Percentiles rank a stretch among this genome's conserved stretches.
phyloP scores from a whole-genome alignment of 1,140 invertebrate species.

The Druon quercuslanigerum region DNA sequence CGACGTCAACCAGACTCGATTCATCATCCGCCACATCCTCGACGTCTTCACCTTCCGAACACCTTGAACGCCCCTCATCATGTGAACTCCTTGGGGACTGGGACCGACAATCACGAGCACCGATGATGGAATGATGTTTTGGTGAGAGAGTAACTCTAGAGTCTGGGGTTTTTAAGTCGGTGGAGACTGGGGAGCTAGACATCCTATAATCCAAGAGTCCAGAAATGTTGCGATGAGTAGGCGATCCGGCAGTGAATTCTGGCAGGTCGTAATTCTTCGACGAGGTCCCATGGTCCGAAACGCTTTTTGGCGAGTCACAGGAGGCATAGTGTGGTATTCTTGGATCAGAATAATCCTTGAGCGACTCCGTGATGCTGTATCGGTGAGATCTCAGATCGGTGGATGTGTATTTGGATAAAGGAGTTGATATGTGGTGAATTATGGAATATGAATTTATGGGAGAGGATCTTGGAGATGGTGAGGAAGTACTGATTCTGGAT shows the following conservation, averaged over 20 bases:
- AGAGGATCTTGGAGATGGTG: conserved; percentile 18
- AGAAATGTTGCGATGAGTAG: conserved; percentile 8
- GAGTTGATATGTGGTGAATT: conserved; percentile 1
- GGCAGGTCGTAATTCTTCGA: conserved; percentile 38
- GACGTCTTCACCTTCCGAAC: conserved; percentile 63
- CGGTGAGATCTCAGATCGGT: conserved; percentile 45
- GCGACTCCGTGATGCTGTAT: conserved; percentile 32
- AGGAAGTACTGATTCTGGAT: neutral
- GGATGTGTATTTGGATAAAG: conserved; percentile 42
- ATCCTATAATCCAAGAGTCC: conserved; percentile 37
- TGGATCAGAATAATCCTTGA: conserved; percentile 32
- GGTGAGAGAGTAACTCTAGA: conserved; percentile 37
- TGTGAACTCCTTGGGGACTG: conserved; percentile 63
- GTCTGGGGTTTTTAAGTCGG: conserved; percentile 16
- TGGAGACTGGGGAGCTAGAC: conserved; percentile 37
- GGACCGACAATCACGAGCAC: conserved; percentile 2
- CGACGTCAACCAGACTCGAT: conserved; percentile 68
- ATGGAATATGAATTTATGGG: conserved; percentile 4
- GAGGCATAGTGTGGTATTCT: conserved; percentile 3
- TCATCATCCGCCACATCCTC: conserved; percentile 64
- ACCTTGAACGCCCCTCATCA: conserved; percentile 60
- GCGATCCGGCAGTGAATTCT: conserved; percentile 36
- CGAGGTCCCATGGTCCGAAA: conserved; percentile 33
- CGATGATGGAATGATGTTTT: conserved; percentile 20
- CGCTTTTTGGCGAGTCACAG: conserved; percentile 37